Evolutionary conservation across 2,797 vertebrate species (phyloP).

Genomic region (Antrozous pallidus): DNA sequence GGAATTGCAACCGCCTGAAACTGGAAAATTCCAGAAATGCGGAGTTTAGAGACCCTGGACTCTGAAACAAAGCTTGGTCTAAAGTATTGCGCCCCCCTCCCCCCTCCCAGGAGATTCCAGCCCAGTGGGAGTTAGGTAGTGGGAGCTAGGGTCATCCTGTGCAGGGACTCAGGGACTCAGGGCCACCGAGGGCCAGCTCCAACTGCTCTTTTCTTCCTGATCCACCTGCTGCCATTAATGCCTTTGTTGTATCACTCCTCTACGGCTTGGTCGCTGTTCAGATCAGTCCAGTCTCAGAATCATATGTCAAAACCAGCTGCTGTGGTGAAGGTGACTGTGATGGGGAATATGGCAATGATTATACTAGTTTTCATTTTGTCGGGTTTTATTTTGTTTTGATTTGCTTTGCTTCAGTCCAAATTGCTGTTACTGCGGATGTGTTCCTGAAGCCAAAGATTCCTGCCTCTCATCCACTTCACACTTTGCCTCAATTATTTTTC

Average conservation of each 20-base stretch:
- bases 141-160: not conserved
- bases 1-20: not conserved
- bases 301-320: not conserved
- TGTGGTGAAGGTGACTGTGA: not conserved
- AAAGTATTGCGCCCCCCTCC: rapidly evolving
- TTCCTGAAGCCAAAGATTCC: conserved; percentile 59
- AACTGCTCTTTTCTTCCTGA: not conserved
- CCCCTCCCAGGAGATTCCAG: rapidly evolving
- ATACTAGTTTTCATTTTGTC: conserved; percentile 27
- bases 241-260: not conserved
- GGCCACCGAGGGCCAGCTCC: no score
- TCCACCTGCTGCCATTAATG: no score
- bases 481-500: conserved; percentile 73
- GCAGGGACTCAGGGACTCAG: not conserved
- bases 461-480: conserved; percentile 52
- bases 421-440: conserved; percentile 12
- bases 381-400: conserved; percentile 44
- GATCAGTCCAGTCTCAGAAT: conserved; percentile 11
- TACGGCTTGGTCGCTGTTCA: not conserved
- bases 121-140: not conserved
- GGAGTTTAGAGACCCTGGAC: not conserved
- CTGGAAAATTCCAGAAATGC: not conserved
- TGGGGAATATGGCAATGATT: conserved; percentile 38
- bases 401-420: conserved; percentile 24
- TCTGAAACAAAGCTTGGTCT: not conserved